Base-by-base conservation (phyloP, 1,140 invertebrate species). In the Procambarus virginalis region DNA sequence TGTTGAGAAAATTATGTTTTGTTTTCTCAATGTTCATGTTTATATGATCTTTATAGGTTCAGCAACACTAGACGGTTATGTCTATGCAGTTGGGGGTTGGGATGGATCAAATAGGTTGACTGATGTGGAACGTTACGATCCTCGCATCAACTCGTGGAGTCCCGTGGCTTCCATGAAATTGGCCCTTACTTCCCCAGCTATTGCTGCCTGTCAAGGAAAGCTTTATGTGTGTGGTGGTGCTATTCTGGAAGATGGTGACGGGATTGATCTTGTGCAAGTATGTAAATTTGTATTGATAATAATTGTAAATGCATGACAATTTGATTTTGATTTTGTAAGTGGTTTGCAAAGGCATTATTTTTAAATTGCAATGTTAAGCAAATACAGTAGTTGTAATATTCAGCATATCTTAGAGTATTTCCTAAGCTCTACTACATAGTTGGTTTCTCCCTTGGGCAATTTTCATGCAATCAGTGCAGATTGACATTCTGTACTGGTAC, bases 51-150 rank as follows among this genome's bases (percentile, higher is more conserved):
- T 73, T 85, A 51, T 55, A 90, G 96, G 96, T 64, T 95, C 96
- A n/a, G 95, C 95, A 48, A 94, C 95, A 84, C 95, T 96, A 93
- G 95, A 95, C 90, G 95, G 95, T 73, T 94, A 95, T 91, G 94
- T 97, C 34, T 97, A 96, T 94, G 97, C 96, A 22, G 96, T 97
- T 58, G 97, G 97, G 83, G 97, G 97, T 46, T 97, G 96, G 94
- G 97, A 97, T 94, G 96, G 96, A 68, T 97, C 96, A 95, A 96
- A 96, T 93, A 97, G 96, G 91, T 94, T 97, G n/a, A 95, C 96
- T 92, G 96, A 95, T 0, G 96, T 95, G n/a, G 97, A 97, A 93
- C 94, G 95, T 81, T 97, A 97, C 93, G 95, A 97, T 93, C 96
- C 96, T 0, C 94, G 94, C 48, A 94, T 93, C 34, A 94, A 95